Percentiles rank a stretch among this genome's conserved stretches.
phyloP scores from a whole-genome alignment of 1,140 invertebrate species.

The Calliopsis andreniformis region DNA sequence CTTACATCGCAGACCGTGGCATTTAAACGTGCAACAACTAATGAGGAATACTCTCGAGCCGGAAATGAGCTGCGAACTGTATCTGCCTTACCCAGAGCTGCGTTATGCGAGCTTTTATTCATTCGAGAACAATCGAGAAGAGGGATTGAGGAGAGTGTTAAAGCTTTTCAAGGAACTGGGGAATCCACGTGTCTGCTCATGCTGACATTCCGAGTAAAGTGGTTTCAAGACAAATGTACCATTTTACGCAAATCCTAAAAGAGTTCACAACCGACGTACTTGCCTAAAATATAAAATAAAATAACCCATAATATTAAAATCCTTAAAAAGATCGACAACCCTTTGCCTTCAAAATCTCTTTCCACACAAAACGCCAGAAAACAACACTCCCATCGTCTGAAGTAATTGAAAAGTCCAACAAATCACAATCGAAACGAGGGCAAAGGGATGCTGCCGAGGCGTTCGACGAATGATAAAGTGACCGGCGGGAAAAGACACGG shows the following conservation, averaged over 20 bases:
- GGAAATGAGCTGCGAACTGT: conserved; percentile 61
- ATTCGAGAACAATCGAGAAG: conserved; percentile 50
- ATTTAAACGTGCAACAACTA: conserved; percentile 62
- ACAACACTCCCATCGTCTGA: too few species aligned
- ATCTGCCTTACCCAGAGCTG: conserved; percentile 27
- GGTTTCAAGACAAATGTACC: too few species aligned
- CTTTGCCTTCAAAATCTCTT: too few species aligned
- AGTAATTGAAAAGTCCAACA: too few species aligned
- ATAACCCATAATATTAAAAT: too few species aligned
- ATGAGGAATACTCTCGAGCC: conserved; percentile 61
- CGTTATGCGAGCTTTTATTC: conserved; percentile 60
- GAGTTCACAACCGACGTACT: too few species aligned
- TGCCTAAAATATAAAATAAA: too few species aligned
- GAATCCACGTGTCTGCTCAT: conserved; percentile 28
- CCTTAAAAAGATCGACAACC: too few species aligned
- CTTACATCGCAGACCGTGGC: conserved; percentile 38
- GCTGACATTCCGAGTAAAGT: conserved; percentile 34
- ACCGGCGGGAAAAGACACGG: conserved; percentile 60
- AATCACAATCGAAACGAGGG: conserved; percentile 9
- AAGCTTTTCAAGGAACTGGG: neutral
- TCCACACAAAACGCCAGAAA: too few species aligned
- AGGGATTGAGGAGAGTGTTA: conserved; percentile 20
- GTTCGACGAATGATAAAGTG: conserved; percentile 45
- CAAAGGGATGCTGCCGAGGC: neutral
- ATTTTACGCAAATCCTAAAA: too few species aligned